phyloP scores from a whole-genome alignment of 2,797 vertebrate species.

The Perodicticus potto region DNA sequence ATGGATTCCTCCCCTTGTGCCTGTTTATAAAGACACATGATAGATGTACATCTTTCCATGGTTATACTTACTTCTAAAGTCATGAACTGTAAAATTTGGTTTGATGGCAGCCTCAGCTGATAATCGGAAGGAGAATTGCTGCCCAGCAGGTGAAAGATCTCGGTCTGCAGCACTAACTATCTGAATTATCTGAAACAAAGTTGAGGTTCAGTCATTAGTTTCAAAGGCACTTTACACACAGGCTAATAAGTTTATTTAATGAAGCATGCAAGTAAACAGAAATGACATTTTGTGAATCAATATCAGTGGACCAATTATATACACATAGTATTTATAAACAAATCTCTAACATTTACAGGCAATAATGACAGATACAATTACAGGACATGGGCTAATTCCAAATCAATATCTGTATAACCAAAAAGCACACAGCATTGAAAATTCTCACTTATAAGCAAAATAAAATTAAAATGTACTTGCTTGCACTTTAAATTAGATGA shows the following conservation, averaged over 20 bases:
- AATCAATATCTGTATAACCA: slow-evolving; percentile 7
- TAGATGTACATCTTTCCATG: background rate
- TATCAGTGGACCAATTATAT: slow-evolving; percentile 9
- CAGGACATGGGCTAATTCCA: background rate
- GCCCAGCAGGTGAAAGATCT: slow-evolving; percentile 94
- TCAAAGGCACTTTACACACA: slow-evolving; percentile 55
- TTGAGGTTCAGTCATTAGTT: slow-evolving; percentile 73
- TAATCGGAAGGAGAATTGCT: slow-evolving; percentile 95
- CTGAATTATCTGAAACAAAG: slow-evolving; percentile 94
- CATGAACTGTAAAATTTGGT: slow-evolving; percentile 97
- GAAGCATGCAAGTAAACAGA: background rate
- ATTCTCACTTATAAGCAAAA: slow-evolving; percentile 56
- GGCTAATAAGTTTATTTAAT: slow-evolving; percentile 43
- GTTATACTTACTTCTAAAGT: slow-evolving; percentile 95
- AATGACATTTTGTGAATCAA: background rate
- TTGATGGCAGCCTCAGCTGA: slow-evolving; percentile 93
- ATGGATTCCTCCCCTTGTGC: background rate
- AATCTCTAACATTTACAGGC: slow-evolving; percentile 1
- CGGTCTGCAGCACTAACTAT: slow-evolving; percentile 94
- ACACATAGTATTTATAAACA: slow-evolving; percentile 29
- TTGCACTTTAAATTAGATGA: slow-evolving; percentile 57
- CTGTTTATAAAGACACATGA: slow-evolving; percentile 21
- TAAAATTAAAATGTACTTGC: slow-evolving; percentile 56
- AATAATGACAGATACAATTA: background rate
- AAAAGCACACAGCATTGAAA: slow-evolving; percentile 42